These are phyloP conservation scores for Centruroides sculpturatus DNA, from an alignment of 1,140 invertebrate species.

Conservation along the genomic window DNA sequence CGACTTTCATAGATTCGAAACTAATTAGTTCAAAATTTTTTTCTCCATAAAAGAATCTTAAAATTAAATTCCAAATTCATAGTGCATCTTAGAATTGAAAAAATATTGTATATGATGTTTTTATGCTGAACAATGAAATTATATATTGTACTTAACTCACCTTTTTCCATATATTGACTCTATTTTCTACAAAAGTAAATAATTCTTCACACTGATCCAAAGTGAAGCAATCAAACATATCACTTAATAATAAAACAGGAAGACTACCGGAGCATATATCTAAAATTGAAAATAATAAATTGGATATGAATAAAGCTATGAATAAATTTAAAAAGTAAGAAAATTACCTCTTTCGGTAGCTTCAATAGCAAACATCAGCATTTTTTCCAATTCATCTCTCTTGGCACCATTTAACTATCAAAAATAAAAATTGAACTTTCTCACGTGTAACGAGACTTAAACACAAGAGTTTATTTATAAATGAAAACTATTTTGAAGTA, in stretches of 20 bases:
- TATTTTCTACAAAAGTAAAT: slow-evolving; percentile 80
- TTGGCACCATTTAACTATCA: too few species aligned
- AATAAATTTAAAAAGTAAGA: too few species aligned
- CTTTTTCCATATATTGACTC: slow-evolving; percentile 76
- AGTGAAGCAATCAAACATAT: slow-evolving; percentile 82
- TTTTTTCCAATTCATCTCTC: too few species aligned
- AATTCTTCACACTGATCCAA: slow-evolving; percentile 73
- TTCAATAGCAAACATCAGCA: too few species aligned
- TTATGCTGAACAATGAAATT: background rate
- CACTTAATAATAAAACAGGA: slow-evolving; percentile 68
- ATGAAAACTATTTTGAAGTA: too few species aligned
- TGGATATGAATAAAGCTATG: too few species aligned
- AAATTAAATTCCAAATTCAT: background rate
- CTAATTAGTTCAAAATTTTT: slow-evolving; percentile 13
- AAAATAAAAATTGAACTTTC: too few species aligned
- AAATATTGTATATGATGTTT: background rate
- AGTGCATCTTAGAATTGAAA: background rate
- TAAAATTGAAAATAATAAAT: background rate
- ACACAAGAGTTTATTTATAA: too few species aligned
- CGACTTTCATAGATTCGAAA: too few species aligned
- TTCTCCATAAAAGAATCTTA: background rate
- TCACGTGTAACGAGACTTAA: too few species aligned
- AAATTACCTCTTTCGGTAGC: too few species aligned
- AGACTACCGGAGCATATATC: slow-evolving; percentile 14
- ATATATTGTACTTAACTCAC: slow-evolving; percentile 22